Conservation (phyloP, 2,797 vertebrate species). For the Falco columbarius region DNA sequence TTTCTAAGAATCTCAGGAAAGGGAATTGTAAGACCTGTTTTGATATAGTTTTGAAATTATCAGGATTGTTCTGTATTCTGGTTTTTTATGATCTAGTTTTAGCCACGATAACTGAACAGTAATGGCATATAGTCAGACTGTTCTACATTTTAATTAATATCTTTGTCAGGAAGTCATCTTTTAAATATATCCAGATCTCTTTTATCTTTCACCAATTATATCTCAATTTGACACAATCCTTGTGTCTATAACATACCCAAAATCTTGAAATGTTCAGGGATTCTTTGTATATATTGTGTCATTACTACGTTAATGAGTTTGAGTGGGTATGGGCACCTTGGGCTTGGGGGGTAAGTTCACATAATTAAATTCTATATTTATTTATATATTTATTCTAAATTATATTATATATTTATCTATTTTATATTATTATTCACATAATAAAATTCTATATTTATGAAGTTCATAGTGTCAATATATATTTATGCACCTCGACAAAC, state of each 20-base stretch:
- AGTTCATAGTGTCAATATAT: background rate
- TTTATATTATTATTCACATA: background rate
- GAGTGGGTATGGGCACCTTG: too few species aligned
- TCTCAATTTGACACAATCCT: too few species aligned
- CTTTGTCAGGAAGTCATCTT: background rate
- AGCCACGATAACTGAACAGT: background rate
- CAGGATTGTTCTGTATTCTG: background rate
- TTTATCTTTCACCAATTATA: background rate
- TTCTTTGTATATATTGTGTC: too few species aligned
- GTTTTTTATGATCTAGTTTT: background rate
- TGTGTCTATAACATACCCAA: too few species aligned
- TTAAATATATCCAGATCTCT: background rate
- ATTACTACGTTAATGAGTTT: too few species aligned
- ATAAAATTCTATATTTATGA: background rate
- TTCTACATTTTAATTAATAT: background rate
- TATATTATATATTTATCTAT: too few species aligned
- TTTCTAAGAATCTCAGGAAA: background rate
- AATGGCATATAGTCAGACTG: background rate
- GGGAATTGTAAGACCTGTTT: background rate
- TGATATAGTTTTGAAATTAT: background rate
- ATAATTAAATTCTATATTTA: too few species aligned
- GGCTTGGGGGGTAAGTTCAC: too few species aligned
- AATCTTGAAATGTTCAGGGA: too few species aligned
- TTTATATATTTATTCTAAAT: too few species aligned
- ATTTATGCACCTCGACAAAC: background rate